A percentile compares a stretch with the other conserved stretches of the same genome.
Conservation (phyloP, 2,888 invertebrate species). For the Heliconius charithonia region DNA sequence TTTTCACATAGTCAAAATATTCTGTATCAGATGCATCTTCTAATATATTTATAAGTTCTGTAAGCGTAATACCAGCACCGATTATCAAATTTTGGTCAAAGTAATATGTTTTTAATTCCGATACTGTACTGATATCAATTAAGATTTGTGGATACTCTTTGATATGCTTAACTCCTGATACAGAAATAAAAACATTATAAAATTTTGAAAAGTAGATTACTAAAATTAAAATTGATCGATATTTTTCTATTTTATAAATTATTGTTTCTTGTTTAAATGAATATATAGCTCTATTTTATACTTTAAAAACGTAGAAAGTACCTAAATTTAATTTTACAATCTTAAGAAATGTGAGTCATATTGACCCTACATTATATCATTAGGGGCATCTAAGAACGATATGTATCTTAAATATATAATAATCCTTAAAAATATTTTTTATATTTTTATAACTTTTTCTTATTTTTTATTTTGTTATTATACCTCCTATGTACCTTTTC, state of each 20-base stretch:
- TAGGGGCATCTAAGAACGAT: no score
- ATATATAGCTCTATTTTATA: no score
- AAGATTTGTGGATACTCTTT: slow-evolving; percentile 71
- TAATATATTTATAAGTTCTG: slow-evolving; percentile 75
- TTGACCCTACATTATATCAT: no score
- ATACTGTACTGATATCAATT: slow-evolving; percentile 85
- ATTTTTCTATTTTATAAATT: no score
- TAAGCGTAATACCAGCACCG: slow-evolving; percentile 81
- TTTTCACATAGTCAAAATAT: slow-evolving; percentile 81
- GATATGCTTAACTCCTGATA: slow-evolving; percentile 71
- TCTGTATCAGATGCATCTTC: slow-evolving; percentile 52
- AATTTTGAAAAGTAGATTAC: not conserved
- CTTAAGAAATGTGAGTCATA: no score
- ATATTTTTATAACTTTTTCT: no score
- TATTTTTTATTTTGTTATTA: no score
- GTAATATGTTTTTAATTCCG: slow-evolving; percentile 77
- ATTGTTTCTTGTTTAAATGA: no score
- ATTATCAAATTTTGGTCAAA: slow-evolving; percentile 73
- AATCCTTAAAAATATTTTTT: no score
- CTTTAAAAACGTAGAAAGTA: no score
- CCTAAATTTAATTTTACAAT: no score
- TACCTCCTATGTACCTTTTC: slow-evolving; percentile 43
- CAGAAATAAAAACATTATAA: not conserved
- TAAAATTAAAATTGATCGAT: not conserved
- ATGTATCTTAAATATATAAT: no score